Evolutionary conservation across 1,140 invertebrate genomes (phyloP), one percentile per base, ranked within the genome.

Genomic region (Orchesella cincta): DNA sequence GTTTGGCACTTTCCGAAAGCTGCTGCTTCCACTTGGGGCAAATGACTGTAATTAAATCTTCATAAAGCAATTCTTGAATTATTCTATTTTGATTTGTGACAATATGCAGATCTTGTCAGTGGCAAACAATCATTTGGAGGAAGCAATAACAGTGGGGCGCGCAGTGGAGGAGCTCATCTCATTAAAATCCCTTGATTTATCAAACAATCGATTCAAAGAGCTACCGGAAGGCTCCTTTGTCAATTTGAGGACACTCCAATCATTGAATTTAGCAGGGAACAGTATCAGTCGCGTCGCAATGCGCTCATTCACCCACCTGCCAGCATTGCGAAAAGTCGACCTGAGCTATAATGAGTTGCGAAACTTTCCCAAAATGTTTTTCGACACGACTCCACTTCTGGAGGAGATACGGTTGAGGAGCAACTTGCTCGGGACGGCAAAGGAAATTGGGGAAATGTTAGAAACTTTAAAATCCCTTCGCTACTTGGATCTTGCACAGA

Each of bases 181-280:
- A 51, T 84, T 95, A 1, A 88, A 91, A 73, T 87, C 88, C 20
- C 84, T 95, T 26, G 88, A 90, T 77, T 83, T 94, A 1, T 91
- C 92, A 82, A 83, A 88, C 51, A 95, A 95, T 83, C 85, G 87
- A 33, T 91, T 94, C 12, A 89, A 89, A 62, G 88, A 73, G 3
- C 85, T 96, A 0, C 87, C 87, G 36, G 93, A 94, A 85, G 92
- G 89, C 0, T 90, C 92, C 0, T 95, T 96, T 84, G 91, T 93
- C 0, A 93, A 95, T 84, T 86, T 94, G 71, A 89, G 91, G 0
- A 88, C 89, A 78, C 85, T 95, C 14, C 88, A 89, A 71, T 89
- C 89, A 74, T 76, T 96, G 33, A 89, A 90, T 77, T 83, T 96
- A 12, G 90, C 91, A 1, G 88, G 89, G 75, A 95, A 95, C 83